Evolutionary conservation across 2,888 invertebrate species (phyloP), one percentile per base, ranked within the genome.

Genomic region (Lasioglossum zephyrum): DNA sequence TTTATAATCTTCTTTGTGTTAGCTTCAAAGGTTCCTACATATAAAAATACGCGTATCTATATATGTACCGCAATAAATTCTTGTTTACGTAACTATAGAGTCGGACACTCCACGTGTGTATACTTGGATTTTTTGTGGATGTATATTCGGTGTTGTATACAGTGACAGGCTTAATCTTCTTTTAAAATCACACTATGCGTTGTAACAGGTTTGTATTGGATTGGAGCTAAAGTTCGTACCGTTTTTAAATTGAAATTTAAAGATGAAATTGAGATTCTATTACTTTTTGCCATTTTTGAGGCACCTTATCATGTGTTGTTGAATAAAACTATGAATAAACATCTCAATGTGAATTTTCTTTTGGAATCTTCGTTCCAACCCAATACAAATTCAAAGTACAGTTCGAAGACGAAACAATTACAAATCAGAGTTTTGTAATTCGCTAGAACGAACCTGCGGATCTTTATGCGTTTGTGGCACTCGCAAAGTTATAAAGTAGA

Each of bases 21-120:
- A 39, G 39, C 60, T 76, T 78, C 26, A 63, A 53, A 44, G 18
- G 11, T 81, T n/a, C 73, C 72, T 81, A 75, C 66, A 80, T 87
- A 86, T 86, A 87, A 87, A 87, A 86, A 86, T 87, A 86, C 74
- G 80, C 36, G 39, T 77, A 72, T 82, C 26, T 60, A 60, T 26
- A 66, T 74, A 78, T 53, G 49, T 39, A 49, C 60, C 69, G 60
- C 72, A 66, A 78, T 77, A 78, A 74, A 72, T 63, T 77, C 11
- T 53, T 53, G 49, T n/a, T 49, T 18, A n/a, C 39, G 53, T 26
- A 69, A 82, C 49, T 75, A 36, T 47, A 49, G 70, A 60, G 26
- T 31, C 4, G 36, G 3, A 39, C 26, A 31, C 39, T 39, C 22
- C 69, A 44, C 31, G n/a, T 60, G 47, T 74, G 53, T 44, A 22